Conservation (phyloP, 2,113 vertebrate species). For the Orientallactaga bullata region DNA sequence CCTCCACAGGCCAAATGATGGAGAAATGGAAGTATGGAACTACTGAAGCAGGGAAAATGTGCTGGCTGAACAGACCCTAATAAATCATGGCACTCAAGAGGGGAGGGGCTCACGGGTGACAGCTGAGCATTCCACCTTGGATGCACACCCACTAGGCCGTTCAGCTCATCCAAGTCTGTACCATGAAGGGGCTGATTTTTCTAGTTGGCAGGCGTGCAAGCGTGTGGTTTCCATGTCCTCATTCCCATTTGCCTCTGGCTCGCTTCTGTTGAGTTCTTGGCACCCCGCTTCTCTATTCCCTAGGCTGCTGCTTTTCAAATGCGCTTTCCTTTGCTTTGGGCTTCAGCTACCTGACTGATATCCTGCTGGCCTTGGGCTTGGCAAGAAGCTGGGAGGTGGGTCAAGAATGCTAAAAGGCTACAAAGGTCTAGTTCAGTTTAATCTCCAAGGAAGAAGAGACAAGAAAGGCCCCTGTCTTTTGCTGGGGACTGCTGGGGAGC, state of each 20-base stretch:
- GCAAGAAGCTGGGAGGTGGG: not conserved
- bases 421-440: not conserved
- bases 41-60: not conserved
- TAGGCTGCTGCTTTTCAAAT: slow-evolving; percentile 48
- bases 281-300: slow-evolving; percentile 16
- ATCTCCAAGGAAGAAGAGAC: not conserved
- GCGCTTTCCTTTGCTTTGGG: slow-evolving; percentile 12
- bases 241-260: slow-evolving; percentile 6
- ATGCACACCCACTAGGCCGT: not conserved
- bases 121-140: not conserved
- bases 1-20: slow-evolving; percentile 50
- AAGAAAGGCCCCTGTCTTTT: not conserved
- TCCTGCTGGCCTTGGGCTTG: not conserved
- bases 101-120: not conserved
- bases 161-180: not conserved
- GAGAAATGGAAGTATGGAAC: slow-evolving; percentile 46
- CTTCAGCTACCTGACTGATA: slow-evolving; percentile 35
- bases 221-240: slow-evolving; percentile 16
- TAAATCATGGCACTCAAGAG: not conserved
- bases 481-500: not conserved
- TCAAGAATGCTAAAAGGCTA: not conserved
- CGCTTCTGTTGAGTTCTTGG: slow-evolving; percentile 51
- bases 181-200: slow-evolving; percentile 31
- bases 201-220: slow-evolving; percentile 23
- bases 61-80: slow-evolving; percentile 40